phyloP scores from a whole-genome alignment of 2,113 vertebrate genomes.

The Amazona vittata region DNA sequence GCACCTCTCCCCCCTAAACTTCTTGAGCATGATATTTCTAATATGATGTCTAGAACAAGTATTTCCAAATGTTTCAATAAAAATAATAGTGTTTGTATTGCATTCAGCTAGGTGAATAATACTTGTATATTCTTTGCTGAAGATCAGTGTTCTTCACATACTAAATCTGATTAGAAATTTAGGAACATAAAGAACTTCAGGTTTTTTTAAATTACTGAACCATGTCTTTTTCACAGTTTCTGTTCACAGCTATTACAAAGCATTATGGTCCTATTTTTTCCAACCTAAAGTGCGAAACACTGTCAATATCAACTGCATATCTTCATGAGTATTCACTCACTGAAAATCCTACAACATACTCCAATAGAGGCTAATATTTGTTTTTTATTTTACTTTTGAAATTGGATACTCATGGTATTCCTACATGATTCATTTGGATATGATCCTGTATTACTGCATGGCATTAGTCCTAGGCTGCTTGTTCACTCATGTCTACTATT shows the following conservation, averaged over 20 bases:
- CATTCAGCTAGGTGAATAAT: not conserved
- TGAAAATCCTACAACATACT: not conserved
- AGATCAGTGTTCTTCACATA: not conserved
- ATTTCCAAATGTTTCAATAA: not conserved
- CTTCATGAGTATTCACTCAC: not conserved
- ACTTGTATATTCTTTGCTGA: not conserved
- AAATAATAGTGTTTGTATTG: not conserved
- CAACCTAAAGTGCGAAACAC: not conserved
- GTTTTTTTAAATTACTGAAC: not conserved
- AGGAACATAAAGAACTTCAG: not conserved
- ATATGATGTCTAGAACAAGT: not conserved
- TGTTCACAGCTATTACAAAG: not conserved
- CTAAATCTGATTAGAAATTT: not conserved
- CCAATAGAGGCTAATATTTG: not conserved
- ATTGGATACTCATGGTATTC: not conserved
- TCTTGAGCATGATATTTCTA: not conserved
- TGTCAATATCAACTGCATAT: rapidly evolving
- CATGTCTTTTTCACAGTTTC: not conserved
- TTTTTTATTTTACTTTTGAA: not conserved
- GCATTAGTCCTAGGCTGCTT: not conserved
- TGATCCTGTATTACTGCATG: not conserved
- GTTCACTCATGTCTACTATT: not conserved
- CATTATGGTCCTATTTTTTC: not conserved
- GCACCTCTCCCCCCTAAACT: not conserved
- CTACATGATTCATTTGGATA: not conserved